A percentile compares a stretch with the other conserved stretches of the same genome.
Evolutionary conservation across 2,888 invertebrate species (phyloP).

Genomic region (Palloptera scutellata): DNA sequence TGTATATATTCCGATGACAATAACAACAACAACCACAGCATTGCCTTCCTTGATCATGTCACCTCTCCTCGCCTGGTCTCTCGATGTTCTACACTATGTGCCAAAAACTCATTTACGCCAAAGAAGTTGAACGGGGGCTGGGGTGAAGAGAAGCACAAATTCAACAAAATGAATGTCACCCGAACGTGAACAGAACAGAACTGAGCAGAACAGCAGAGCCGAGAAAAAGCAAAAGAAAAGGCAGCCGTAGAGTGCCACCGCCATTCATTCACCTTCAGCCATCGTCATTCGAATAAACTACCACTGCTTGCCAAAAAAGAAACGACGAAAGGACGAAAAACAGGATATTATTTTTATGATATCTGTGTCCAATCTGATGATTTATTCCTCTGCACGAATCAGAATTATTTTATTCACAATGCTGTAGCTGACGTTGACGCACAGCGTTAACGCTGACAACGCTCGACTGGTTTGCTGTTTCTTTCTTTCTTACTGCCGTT

Average conservation of each 20-base stretch:
- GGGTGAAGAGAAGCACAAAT: slow-evolving; percentile 5
- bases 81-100: not conserved
- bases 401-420: slow-evolving; percentile 52
- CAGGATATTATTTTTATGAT: slow-evolving; percentile 64
- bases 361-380: slow-evolving; percentile 65
- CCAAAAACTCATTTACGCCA: slow-evolving; percentile 14
- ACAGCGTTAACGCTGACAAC: slow-evolving; percentile 2
- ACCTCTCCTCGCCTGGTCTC: not conserved
- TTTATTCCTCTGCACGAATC: slow-evolving; percentile 61
- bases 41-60: no score
- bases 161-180: slow-evolving; percentile 17
- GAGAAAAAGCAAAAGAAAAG: no score
- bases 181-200: no score
- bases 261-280: no score
- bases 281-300: no score
- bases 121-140: slow-evolving; percentile 12
- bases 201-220: no score
- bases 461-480: slow-evolving; percentile 24
- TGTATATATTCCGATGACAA: not conserved
- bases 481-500: not conserved
- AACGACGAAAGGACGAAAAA: slow-evolving; percentile 36
- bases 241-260: no score
- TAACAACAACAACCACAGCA: no score
- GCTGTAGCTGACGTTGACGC: not conserved
- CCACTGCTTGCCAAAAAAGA: no score